phyloP scores from a whole-genome alignment of 1,140 invertebrate species.

The Fopius arisanus region DNA sequence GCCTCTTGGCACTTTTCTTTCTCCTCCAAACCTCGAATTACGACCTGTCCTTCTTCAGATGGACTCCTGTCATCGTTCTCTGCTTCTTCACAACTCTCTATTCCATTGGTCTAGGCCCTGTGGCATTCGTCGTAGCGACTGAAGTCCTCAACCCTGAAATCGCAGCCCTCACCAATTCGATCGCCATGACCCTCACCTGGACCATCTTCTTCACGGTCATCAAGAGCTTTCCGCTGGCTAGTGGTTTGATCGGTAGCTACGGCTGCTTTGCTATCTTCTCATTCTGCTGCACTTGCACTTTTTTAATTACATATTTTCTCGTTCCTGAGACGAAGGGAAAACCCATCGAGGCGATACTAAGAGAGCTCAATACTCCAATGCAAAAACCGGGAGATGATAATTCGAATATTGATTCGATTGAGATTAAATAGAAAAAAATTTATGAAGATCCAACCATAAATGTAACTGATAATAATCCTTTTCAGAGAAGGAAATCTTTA shows the following conservation, averaged over 20 bases:
- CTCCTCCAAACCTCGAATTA: slow-evolving; percentile 48
- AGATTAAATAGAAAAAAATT: neutral
- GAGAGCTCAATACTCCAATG: slow-evolving; percentile 45
- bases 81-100: slow-evolving; percentile 68
- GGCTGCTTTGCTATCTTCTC: slow-evolving; percentile 55
- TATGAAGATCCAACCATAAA: too few species aligned
- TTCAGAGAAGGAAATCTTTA: too few species aligned
- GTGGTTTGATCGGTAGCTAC: slow-evolving; percentile 44
- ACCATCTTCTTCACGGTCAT: slow-evolving; percentile 65
- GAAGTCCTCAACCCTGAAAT: slow-evolving; percentile 70
- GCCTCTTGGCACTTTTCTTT: slow-evolving; percentile 58
- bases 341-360: slow-evolving; percentile 67
- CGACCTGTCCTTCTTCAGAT: slow-evolving; percentile 52
- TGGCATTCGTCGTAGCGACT: slow-evolving; percentile 70
- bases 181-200: slow-evolving; percentile 65
- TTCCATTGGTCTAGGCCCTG: slow-evolving; percentile 61
- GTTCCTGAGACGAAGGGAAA: slow-evolving; percentile 75
- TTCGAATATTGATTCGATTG: neutral
- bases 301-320: slow-evolving; percentile 54
- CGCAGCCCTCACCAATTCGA: slow-evolving; percentile 60
- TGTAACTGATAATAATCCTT: too few species aligned
- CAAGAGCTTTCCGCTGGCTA: slow-evolving; percentile 57
- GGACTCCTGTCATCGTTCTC: slow-evolving; percentile 66
- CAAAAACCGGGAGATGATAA: neutral
- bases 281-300: slow-evolving; percentile 35